Base-by-base conservation (phyloP, 2,113 vertebrate species). In the Sander vitreus region DNA sequence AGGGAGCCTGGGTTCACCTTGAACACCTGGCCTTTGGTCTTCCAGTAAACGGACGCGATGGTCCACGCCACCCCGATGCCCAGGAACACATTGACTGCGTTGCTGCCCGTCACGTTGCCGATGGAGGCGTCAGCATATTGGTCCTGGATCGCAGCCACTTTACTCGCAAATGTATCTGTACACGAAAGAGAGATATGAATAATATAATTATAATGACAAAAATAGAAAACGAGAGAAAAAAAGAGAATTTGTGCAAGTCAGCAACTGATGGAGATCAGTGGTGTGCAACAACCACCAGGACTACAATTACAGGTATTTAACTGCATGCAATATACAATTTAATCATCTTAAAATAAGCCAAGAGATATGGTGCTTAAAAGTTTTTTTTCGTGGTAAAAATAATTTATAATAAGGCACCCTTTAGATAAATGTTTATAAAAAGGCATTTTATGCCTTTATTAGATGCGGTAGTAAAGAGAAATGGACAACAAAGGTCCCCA, bases 1-100 rank as follows among this genome's bases (percentile, higher is more conserved):
- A 97, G 91, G 3, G 95, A 96, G 68, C 96, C 96, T 0, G 96
- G 96, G 36, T 94, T 16, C 76, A 97, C 96, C 63, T 66, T 87
- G 86, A 97, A 97, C 21, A 30, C 5, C 80, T 94, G 72, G 55
- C 95, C 95, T 85, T 96, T 93, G 73, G 85, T 93, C 0, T 90
- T 78, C 96, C 96, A 97, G 89, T 95, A 97, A 67, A 96, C 85
- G 1, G 96, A 48, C 0, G 96, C 96, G 77, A 97, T 95, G 93
- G 96, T 96, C 96, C 96, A 97, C 16, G 96, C 96, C 85, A 97
- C 93, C 0, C 96, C 96, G 53, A 97, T 96, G 76, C 96, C 96
- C 84, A 97, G 92, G 94, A 97, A 97, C 5, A 97, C 96, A 10
- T 97, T 97, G 15, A 97, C 96, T 0, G 96, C 96, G 59, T 97